These are phyloP conservation scores for Metopia argyrocephala DNA, from an alignment of 2,888 invertebrate genomes.

Conservation along the genomic window DNA sequence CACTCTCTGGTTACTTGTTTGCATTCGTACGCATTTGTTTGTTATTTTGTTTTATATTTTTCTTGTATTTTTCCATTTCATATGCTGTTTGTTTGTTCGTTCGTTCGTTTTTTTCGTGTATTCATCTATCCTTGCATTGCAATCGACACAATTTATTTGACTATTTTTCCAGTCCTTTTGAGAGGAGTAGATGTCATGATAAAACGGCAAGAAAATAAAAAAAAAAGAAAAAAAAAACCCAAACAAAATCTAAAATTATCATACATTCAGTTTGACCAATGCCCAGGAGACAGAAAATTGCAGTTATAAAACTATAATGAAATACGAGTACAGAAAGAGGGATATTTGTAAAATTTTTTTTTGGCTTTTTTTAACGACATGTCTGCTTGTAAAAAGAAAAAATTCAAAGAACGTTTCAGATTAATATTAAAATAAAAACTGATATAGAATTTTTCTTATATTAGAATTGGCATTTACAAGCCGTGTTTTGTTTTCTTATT, in stretches of 20 bases:
- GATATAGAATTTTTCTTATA: too few species aligned
- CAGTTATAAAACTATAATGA: constrained; percentile 1
- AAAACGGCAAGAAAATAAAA: neutral
- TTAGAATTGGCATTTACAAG: too few species aligned
- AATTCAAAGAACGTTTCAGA: too few species aligned
- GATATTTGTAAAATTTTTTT: neutral
- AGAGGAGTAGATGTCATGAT: constrained; percentile 22
- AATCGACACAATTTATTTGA: constrained; percentile 61
- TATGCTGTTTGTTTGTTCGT: constrained; percentile 41
- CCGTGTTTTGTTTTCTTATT: too few species aligned
- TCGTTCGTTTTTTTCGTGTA: neutral
- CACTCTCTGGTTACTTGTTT: neutral
- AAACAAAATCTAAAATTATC: constrained; percentile 33
- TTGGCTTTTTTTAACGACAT: neutral
- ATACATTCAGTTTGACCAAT: constrained; percentile 61
- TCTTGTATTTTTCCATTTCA: constrained; percentile 17
- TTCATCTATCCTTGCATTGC: constrained; percentile 48
- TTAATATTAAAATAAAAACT: too few species aligned
- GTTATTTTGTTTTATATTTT: constrained; percentile 37
- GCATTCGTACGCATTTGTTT: constrained; percentile 50
- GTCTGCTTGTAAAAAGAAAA: neutral
- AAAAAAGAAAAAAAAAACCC: neutral
- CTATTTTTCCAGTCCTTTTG: constrained; percentile 51
- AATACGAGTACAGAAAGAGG: neutral
- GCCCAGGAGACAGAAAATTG: constrained; percentile 31